Evolutionary conservation across 2,113 vertebrate species (phyloP).

Genomic region (Mola mola): DNA sequence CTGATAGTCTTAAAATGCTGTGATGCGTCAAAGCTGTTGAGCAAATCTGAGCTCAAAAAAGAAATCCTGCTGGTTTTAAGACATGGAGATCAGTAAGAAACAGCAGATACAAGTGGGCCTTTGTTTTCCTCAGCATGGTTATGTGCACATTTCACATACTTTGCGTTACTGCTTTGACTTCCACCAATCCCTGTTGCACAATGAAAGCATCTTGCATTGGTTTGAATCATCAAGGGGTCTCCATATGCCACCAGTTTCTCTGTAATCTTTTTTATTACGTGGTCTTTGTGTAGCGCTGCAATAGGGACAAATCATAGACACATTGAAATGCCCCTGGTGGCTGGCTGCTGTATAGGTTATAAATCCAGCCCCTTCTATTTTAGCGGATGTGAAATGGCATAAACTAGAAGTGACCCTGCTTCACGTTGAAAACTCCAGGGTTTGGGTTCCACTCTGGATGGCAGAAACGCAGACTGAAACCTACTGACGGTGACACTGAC

Average conservation of each 20-base stretch:
- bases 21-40: slow-evolving; percentile 49
- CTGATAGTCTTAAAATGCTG: slow-evolving; percentile 27
- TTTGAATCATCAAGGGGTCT: slow-evolving; percentile 7
- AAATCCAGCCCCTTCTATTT: no score
- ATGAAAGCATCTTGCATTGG: neutral
- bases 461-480: no score
- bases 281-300: no score
- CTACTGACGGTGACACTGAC: no score
- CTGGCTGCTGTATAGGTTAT: no score
- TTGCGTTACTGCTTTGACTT: neutral
- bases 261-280: no score
- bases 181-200: neutral
- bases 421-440: neutral
- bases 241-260: no score
- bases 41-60: slow-evolving; percentile 18
- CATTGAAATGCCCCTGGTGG: no score
- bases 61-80: slow-evolving; percentile 21
- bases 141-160: neutral
- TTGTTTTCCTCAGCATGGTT: neutral
- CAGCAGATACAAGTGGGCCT: neutral
- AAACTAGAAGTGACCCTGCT: no score
- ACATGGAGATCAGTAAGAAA: neutral
- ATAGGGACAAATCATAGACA: no score
- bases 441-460: no score
- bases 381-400: no score